A percentile compares a stretch with the other conserved stretches of the same genome.
These are phyloP conservation scores for Calephelis virginiensis DNA, from an alignment of 1,140 invertebrate species.

Conservation along the genomic window DNA sequence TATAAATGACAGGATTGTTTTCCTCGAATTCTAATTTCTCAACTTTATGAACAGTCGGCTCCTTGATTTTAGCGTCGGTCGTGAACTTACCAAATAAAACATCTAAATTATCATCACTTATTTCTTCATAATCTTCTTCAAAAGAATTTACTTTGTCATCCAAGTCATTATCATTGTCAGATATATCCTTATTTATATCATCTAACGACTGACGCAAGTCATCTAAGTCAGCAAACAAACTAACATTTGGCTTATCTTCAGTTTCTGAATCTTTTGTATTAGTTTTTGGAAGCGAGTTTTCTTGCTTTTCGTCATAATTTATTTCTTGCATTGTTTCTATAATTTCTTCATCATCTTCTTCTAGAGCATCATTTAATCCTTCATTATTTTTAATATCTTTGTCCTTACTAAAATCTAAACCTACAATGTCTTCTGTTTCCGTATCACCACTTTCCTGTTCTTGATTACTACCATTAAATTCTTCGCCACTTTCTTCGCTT, in stretches of 20 bases:
- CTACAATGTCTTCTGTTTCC: not conserved
- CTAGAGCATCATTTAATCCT: not conserved
- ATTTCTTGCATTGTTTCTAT: not conserved
- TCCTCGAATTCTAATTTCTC: conserved; percentile 18
- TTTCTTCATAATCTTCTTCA: conserved; percentile 40
- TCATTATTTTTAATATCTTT: not conserved
- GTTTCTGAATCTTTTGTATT: conserved; percentile 14
- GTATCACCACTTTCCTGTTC: not conserved
- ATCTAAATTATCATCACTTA: conserved; percentile 36
- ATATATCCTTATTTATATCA: conserved; percentile 39
- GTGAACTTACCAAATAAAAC: conserved; percentile 26
- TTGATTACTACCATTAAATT: not conserved
- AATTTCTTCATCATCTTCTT: not conserved
- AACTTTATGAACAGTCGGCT: conserved; percentile 25
- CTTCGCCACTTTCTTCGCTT: conserved; percentile 19
- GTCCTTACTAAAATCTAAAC: not conserved
- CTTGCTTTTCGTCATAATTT: not conserved
- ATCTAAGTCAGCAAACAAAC: conserved; percentile 48
- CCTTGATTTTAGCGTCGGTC: conserved; percentile 17
- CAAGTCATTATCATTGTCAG: not conserved
- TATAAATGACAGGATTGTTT: conserved; percentile 36
- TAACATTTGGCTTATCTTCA: conserved; percentile 29
- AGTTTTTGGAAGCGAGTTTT: not conserved
- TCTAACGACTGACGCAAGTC: conserved; percentile 43
- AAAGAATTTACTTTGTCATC: not conserved